Conservation (phyloP, 2,888 invertebrate species). For the Eupithecia insigniata region DNA sequence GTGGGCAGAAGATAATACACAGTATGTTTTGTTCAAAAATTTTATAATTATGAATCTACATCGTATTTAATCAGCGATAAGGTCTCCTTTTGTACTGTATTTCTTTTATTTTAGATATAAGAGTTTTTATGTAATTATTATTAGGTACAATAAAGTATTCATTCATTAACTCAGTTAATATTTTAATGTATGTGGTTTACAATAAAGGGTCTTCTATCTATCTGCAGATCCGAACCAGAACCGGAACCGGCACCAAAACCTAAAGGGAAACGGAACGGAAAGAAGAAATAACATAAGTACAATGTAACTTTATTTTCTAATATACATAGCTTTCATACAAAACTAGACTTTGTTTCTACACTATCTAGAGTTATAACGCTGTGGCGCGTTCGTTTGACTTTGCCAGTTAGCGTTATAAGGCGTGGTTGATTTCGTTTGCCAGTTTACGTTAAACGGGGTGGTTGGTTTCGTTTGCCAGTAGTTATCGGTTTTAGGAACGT, state of each 20-base stretch:
- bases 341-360: neutral
- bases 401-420: constrained; percentile 20
- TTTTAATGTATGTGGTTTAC: neutral
- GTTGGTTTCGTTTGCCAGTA: constrained; percentile 15
- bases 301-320: constrained; percentile 32
- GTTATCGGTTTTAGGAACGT: constrained; percentile 3
- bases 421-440: constrained; percentile 27
- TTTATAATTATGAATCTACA: no score
- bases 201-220: neutral
- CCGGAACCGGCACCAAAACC: constrained; percentile 47
- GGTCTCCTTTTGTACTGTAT: no score
- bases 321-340: constrained; percentile 22
- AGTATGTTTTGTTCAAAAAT: no score
- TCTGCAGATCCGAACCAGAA: constrained; percentile 65
- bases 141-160: no score
- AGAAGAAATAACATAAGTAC: constrained; percentile 55
- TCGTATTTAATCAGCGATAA: no score
- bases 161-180: no score
- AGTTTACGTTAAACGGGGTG: constrained; percentile 26
- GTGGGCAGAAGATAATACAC: no score
- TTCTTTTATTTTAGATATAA: no score
- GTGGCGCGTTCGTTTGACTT: constrained; percentile 19
- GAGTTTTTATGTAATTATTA: no score
- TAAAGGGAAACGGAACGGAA: constrained; percentile 65
- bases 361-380: neutral